These are phyloP conservation scores for Cyclargus thomasi DNA, from an alignment of 1,140 invertebrate genomes.

Conservation along the genomic window DNA sequence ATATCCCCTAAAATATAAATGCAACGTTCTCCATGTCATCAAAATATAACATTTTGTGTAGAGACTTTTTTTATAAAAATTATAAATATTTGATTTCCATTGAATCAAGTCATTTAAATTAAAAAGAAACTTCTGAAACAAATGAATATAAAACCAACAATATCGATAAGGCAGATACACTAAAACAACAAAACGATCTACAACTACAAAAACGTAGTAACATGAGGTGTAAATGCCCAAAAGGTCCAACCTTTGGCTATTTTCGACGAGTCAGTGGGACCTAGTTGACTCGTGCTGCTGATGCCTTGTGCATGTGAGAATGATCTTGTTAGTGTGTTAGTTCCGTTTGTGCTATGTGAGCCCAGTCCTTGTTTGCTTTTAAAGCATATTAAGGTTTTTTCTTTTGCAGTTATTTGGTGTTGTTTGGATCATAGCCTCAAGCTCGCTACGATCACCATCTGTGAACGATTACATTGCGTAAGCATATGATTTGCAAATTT, in stretches of 20 bases:
- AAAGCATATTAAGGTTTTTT: constrained; percentile 77
- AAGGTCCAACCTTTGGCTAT: constrained; percentile 56
- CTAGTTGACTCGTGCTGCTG: constrained; percentile 60
- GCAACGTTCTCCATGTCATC: no score
- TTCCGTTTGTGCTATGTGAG: constrained; percentile 66
- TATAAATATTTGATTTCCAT: no score
- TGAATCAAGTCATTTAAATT: no score
- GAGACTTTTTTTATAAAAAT: no score
- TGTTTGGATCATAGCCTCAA: constrained; percentile 76
- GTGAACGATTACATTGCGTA: constrained; percentile 74
- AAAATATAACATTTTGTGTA: no score
- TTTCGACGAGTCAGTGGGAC: constrained; percentile 54
- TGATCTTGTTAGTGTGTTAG: constrained; percentile 52
- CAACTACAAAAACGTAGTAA: constrained; percentile 14
- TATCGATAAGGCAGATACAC: not conserved
- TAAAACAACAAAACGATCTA: constrained; percentile 31
- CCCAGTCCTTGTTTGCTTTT: constrained; percentile 66
- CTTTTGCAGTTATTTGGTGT: constrained; percentile 77
- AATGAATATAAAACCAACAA: not conserved
- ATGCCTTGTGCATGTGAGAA: constrained; percentile 57
- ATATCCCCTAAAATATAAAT: no score
- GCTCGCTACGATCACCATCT: constrained; percentile 76
- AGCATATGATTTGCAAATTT: constrained; percentile 48
- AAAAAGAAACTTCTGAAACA: not conserved
- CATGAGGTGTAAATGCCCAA: constrained; percentile 16